Base-by-base conservation (phyloP, 2,888 invertebrate genomes). In the Beris morrisii region DNA sequence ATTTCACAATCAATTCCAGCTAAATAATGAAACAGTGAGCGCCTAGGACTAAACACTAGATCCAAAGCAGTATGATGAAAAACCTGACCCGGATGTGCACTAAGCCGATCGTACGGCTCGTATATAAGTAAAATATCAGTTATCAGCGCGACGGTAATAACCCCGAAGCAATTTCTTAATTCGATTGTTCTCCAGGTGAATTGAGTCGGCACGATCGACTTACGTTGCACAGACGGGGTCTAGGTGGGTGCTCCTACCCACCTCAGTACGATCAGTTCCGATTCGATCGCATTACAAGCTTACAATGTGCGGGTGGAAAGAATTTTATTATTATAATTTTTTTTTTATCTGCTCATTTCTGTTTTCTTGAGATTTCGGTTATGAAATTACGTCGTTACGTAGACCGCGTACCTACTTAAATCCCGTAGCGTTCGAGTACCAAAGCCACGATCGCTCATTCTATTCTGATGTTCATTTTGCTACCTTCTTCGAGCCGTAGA, bases 21-120 rank as follows among this genome's bases (percentile, higher is more conserved):
- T 45, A n/a, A 48, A 6, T 15, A 15, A 48, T 48, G 48, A 13
- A 22, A 48, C 4, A 4, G 6, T 13, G 48, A 48, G 48, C 48
- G 12, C 13, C 38, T 38, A 38, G 38, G 38, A 9, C 38, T 9
- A 5, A 38, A 38, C 38, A 38, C 52, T 50, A 30, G 52, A 7
- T 50, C 9, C 22, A 38, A 50, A 15, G 46, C 52, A 50, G 61
- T 61, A 61, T 50, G 61, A 38, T 15, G 61, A 61, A 61, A 59
- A 32, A 50, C 50, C 38, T 57, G 67, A 67, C 64, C 67, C 67
- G 67, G 67, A 67, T 67, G 64, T 67, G 55, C 64, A 64, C 46
- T 44, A 48, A 9, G 31, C 48, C 48, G 28, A 43, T 15, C 22
- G 28, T 38, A 59, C 11, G 28, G 32, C 9, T 31, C 54, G 31